Evolutionary conservation across 2,113 vertebrate species (phyloP).

Genomic region (Otus sunia): DNA sequence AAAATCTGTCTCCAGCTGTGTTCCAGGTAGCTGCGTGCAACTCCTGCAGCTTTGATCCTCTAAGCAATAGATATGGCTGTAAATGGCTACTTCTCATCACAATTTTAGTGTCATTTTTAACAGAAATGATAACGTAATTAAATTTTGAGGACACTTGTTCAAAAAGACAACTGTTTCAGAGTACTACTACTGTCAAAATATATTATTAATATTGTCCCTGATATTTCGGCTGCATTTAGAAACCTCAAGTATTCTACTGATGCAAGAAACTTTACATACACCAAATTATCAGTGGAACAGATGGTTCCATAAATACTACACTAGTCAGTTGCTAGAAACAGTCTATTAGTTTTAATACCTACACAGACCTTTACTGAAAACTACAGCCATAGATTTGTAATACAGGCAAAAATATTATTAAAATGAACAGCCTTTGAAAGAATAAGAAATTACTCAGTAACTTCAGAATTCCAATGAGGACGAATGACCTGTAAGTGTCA

Average conservation of each 20-base stretch:
- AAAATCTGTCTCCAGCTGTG: background rate
- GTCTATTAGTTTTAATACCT: background rate
- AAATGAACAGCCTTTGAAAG: background rate
- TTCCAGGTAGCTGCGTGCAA: background rate
- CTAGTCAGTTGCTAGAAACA: background rate
- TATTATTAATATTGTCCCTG: background rate
- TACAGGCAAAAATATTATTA: background rate
- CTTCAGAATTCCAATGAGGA: slow-evolving; percentile 13
- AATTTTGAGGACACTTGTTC: background rate
- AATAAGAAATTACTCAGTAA: slow-evolving; percentile 13
- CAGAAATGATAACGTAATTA: background rate
- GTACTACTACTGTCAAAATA: background rate
- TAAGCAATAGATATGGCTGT: background rate
- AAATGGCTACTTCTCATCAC: background rate
- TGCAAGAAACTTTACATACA: background rate
- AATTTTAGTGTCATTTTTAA: background rate
- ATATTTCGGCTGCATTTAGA: background rate
- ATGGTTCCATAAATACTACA: background rate
- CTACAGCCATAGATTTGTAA: background rate
- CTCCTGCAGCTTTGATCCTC: background rate
- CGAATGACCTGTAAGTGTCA: background rate
- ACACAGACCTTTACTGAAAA: background rate
- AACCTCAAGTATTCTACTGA: background rate
- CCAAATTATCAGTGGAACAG: background rate
- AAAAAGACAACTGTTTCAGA: background rate